Evolutionary conservation across 2,113 vertebrate species (phyloP).

Genomic region (Nycticorax nycticorax): DNA sequence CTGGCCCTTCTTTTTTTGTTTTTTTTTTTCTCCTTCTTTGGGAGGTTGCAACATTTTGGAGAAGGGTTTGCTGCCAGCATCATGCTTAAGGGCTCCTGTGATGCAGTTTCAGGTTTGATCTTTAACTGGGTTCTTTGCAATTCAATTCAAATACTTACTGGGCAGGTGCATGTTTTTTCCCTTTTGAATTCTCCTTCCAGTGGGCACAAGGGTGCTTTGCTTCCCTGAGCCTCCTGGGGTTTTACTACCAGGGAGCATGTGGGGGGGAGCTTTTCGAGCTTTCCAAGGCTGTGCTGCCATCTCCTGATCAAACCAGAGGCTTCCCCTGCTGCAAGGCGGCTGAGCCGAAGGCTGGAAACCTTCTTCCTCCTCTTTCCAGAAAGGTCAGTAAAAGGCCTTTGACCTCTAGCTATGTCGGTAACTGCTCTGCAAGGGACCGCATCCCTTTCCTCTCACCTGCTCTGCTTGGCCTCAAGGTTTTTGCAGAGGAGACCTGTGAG

Average conservation of each 20-base stretch:
- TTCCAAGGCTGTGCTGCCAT: slow-evolving; percentile 43
- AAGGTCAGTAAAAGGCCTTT: neutral
- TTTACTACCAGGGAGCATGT: fast-evolving
- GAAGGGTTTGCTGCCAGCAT: neutral
- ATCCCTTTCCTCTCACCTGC: no score
- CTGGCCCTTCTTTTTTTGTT: neutral
- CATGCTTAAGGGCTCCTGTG: no score
- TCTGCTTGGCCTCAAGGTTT: fast-evolving
- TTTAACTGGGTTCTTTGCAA: neutral
- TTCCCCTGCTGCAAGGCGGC: neutral
- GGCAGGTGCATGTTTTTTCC: fast-evolving
- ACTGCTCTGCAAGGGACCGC: neutral
- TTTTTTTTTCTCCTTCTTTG: neutral
- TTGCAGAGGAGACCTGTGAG: fast-evolving
- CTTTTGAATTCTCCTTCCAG: neutral
- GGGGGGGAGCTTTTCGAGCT: neutral
- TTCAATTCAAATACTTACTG: neutral
- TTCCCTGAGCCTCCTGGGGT: no score
- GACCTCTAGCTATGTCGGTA: neutral
- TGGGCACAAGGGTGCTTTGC: neutral
- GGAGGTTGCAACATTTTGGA: neutral
- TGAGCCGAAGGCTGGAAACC: fast-evolving
- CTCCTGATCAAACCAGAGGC: neutral
- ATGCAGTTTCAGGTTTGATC: neutral
- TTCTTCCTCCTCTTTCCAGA: neutral